Percentiles rank a stretch among this genome's conserved stretches.
These are phyloP conservation scores for Hemibagrus guttatus DNA, from an alignment of 2,797 vertebrate species.

Conservation along the genomic window DNA sequence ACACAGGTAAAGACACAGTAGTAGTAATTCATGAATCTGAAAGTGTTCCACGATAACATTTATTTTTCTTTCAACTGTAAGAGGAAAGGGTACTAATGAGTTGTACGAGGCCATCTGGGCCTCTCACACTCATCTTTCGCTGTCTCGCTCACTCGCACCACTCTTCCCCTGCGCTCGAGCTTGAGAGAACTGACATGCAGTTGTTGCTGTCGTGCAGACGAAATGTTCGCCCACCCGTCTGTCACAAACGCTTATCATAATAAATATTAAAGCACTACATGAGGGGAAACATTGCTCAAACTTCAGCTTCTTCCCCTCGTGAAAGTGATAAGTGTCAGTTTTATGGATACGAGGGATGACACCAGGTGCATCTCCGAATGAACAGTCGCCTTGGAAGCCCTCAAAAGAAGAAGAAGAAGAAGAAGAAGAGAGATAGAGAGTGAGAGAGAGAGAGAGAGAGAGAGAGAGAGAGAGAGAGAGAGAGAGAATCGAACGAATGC, in stretches of 20 bases:
- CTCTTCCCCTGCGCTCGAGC: not conserved
- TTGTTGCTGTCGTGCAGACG: conserved; percentile 70
- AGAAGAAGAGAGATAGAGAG: conserved; percentile 7
- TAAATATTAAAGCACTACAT: conserved; percentile 69
- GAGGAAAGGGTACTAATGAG: conserved; percentile 6
- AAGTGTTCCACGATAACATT: not conserved
- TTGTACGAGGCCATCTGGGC: conserved; percentile 23
- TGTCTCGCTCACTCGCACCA: conserved; percentile 16
- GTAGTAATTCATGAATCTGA: conserved; percentile 1
- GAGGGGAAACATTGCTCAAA: conserved; percentile 73
- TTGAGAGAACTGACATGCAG: conserved; percentile 36
- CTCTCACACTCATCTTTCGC: conserved; percentile 28
- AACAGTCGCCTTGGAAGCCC: conserved; percentile 14
- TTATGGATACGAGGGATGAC: conserved; percentile 25
- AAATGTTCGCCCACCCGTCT: conserved; percentile 80
- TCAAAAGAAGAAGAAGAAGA: not conserved
- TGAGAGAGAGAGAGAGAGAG: conserved; percentile 5
- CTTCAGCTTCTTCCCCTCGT: conserved; percentile 52
- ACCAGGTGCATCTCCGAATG: conserved; percentile 16
- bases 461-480: not conserved
- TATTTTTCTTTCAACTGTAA: conserved; percentile 4
- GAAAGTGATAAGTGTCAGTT: conserved; percentile 25
- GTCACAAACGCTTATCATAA: conserved; percentile 76
- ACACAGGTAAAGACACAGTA: not conserved
- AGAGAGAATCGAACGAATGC: conserved; percentile 35